phyloP scores from a whole-genome alignment of 2,888 invertebrate species.

The Saturnia pavonia region DNA sequence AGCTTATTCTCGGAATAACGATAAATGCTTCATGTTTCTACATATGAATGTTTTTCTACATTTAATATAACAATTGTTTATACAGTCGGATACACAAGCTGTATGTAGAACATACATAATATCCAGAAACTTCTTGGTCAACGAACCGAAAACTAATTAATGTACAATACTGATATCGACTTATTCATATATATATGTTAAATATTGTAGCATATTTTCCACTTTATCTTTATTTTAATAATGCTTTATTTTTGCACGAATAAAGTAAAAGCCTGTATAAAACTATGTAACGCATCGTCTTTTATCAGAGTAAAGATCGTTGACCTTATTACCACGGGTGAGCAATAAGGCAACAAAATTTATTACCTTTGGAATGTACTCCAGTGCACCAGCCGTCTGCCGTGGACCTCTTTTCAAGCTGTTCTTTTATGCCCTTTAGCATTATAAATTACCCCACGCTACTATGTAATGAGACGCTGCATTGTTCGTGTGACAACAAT shows the following conservation, averaged over 20 bases:
- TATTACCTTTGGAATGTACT: background rate
- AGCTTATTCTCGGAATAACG: background rate
- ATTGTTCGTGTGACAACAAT: constrained; percentile 41
- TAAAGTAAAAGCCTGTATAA: constrained; percentile 2
- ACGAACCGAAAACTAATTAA: constrained; percentile 1
- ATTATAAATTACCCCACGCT: constrained; percentile 37
- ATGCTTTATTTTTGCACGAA: background rate
- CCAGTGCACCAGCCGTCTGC: constrained; percentile 15
- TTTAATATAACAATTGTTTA: too few species aligned
- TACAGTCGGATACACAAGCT: background rate
- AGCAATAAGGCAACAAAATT: constrained; percentile 11
- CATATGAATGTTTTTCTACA: background rate
- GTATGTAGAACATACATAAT: background rate
- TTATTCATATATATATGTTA: background rate
- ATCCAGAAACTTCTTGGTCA: background rate
- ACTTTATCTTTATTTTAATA: constrained; percentile 1
- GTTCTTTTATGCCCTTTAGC: constrained; percentile 31
- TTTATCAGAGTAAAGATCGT: constrained; percentile 11
- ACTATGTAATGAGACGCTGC: constrained; percentile 48
- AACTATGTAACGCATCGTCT: constrained; percentile 12
- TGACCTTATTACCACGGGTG: background rate
- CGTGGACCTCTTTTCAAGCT: constrained; percentile 17
- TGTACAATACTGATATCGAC: background rate
- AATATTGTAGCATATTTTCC: background rate
- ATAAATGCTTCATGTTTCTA: background rate